Evolutionary conservation across 1,140 invertebrate species (phyloP).

Genomic region (Thaumetopoea pityocampa): DNA sequence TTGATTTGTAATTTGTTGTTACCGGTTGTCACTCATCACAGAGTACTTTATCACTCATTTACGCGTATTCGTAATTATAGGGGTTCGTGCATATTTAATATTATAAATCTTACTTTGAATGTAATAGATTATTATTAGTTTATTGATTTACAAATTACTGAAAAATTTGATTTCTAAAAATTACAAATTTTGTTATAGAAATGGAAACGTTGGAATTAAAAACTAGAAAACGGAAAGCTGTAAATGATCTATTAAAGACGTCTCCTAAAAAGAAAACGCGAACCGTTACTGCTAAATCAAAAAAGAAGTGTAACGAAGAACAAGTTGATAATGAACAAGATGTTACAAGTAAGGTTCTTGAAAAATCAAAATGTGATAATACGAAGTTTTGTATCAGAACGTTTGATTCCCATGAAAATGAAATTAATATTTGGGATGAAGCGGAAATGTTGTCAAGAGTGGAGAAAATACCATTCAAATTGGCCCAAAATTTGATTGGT

Average conservation of each 20-base stretch:
- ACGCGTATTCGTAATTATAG: no score
- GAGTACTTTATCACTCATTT: no score
- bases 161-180: no score
- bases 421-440: slow-evolving; percentile 44
- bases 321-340: slow-evolving; percentile 8
- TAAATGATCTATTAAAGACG: slow-evolving; percentile 13
- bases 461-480: slow-evolving; percentile 39
- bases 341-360: slow-evolving; percentile 4
- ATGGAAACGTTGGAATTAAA: slow-evolving; percentile 6
- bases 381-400: slow-evolving; percentile 2
- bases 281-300: slow-evolving; percentile 1
- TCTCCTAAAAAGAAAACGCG: slow-evolving; percentile 15
- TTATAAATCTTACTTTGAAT: no score
- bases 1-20: no score
- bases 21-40: no score
- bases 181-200: neutral
- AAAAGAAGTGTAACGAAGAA: slow-evolving; percentile 2
- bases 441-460: slow-evolving; percentile 51
- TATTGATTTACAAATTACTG: no score
- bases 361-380: slow-evolving; percentile 16
- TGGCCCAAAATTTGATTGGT: slow-evolving; percentile 59
- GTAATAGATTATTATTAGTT: no score
- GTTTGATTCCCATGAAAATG: slow-evolving; percentile 13
- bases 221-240: slow-evolving; percentile 17
- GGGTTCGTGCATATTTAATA: no score